Conservation (phyloP, 2,797 vertebrate species). For the Propithecus deckenii region DNA sequence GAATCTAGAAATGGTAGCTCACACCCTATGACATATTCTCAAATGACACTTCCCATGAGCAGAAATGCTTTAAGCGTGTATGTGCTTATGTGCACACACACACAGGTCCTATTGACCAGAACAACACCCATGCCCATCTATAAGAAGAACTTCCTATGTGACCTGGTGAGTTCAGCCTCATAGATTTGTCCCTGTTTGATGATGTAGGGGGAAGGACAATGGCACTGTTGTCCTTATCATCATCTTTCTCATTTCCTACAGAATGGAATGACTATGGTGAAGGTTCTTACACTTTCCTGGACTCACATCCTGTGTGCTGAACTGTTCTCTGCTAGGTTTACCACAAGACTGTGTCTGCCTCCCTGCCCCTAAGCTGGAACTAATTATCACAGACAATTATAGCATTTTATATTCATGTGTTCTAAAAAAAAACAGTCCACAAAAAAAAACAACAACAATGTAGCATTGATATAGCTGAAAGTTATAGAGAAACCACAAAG, state of each 20-base stretch:
- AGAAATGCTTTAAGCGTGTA: background rate
- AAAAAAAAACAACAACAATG: background rate
- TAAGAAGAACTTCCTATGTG: background rate
- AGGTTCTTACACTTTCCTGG: background rate
- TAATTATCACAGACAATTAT: conserved; percentile 69
- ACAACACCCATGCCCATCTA: background rate
- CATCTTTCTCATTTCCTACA: background rate
- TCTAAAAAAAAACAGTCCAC: background rate
- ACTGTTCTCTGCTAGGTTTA: conserved; percentile 43
- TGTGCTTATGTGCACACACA: fast-evolving
- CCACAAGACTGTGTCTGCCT: conserved; percentile 32
- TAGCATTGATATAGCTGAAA: conserved; percentile 1
- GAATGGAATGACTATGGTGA: background rate
- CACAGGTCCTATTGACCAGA: background rate
- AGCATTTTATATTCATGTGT: conserved; percentile 66
- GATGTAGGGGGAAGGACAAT: background rate
- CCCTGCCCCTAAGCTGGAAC: conserved; percentile 52
- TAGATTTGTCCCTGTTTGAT: background rate
- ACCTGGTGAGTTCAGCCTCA: background rate
- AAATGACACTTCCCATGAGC: background rate
- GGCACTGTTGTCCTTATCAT: background rate
- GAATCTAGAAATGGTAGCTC: background rate
- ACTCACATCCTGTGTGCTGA: background rate
- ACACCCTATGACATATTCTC: background rate
- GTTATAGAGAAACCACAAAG: conserved; percentile 43